These are phyloP conservation scores for Atherinomorus stipes DNA, from an alignment of 2,113 vertebrate genomes.

Conservation along the genomic window DNA sequence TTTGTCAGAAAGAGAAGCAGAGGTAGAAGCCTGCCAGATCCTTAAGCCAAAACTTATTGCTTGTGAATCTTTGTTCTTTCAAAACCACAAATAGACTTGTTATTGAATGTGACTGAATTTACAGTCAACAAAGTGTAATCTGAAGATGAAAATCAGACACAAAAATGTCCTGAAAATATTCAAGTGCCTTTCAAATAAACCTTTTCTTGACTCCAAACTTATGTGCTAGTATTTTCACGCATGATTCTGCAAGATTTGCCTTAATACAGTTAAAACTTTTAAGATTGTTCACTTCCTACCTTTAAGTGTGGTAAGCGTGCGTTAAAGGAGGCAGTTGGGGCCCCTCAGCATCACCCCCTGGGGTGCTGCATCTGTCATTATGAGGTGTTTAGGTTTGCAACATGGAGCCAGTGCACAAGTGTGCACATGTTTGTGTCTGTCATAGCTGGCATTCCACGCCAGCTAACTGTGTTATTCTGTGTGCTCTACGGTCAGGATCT, in stretches of 20 bases:
- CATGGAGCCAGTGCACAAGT: conserved; percentile 45
- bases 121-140: neutral
- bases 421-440: conserved; percentile 46
- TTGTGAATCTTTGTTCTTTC: too few species aligned
- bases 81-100: too few species aligned
- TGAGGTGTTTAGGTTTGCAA: conserved; percentile 54
- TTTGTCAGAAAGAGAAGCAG: neutral
- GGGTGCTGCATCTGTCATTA: conserved; percentile 66
- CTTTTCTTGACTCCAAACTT: conserved; percentile 30
- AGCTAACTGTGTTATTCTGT: conserved; percentile 65
- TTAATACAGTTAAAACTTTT: neutral
- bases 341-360: conserved; percentile 19
- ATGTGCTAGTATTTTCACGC: conserved; percentile 28
- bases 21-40: too few species aligned
- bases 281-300: neutral
- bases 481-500: conserved; percentile 50
- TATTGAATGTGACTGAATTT: neutral
- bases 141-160: too few species aligned
- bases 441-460: conserved; percentile 65
- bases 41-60: too few species aligned
- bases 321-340: neutral
- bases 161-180: neutral
- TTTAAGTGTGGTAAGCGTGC: too few species aligned
- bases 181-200: conserved; percentile 57
- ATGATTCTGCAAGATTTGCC: neutral